Evolutionary conservation across 2,113 vertebrate species (phyloP).

Genomic region (Uria aalge): DNA sequence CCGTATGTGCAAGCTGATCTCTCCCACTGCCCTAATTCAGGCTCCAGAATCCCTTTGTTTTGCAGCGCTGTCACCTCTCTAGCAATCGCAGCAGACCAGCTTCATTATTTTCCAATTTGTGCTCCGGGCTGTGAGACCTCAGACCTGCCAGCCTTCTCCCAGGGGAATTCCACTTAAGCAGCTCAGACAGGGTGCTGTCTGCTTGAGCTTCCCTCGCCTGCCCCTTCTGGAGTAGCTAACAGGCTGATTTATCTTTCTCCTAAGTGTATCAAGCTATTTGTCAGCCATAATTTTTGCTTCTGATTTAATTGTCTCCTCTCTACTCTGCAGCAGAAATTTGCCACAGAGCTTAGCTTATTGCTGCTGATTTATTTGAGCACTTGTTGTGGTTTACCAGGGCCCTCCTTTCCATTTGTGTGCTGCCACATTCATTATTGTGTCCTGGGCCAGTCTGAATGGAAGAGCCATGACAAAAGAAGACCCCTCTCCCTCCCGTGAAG

Average conservation of each 20-base stretch:
- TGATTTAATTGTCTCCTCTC: background rate
- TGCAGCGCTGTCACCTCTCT: background rate
- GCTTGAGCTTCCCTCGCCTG: background rate
- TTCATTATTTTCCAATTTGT: constrained; percentile 58
- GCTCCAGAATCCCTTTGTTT: constrained; percentile 41
- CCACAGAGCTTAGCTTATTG: background rate
- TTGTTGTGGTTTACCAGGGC: background rate
- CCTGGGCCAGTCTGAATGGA: background rate
- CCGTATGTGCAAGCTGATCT: constrained; percentile 39
- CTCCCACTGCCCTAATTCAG: constrained; percentile 9
- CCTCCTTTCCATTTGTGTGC: background rate
- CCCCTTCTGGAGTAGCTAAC: background rate
- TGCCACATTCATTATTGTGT: background rate
- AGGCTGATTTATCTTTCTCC: background rate
- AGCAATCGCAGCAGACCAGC: background rate
- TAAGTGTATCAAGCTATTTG: background rate
- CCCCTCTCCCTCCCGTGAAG: background rate
- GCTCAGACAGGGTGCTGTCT: background rate
- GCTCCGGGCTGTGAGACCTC: background rate
- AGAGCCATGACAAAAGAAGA: background rate
- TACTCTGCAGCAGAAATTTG: background rate
- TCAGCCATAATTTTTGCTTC: background rate
- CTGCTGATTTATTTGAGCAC: background rate
- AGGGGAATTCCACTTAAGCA: background rate
- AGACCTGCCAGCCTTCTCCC: background rate